Percentiles rank a stretch among this genome's conserved stretches.
Evolutionary conservation across 2,113 vertebrate genomes (phyloP).

Genomic region (Equus quagga): DNA sequence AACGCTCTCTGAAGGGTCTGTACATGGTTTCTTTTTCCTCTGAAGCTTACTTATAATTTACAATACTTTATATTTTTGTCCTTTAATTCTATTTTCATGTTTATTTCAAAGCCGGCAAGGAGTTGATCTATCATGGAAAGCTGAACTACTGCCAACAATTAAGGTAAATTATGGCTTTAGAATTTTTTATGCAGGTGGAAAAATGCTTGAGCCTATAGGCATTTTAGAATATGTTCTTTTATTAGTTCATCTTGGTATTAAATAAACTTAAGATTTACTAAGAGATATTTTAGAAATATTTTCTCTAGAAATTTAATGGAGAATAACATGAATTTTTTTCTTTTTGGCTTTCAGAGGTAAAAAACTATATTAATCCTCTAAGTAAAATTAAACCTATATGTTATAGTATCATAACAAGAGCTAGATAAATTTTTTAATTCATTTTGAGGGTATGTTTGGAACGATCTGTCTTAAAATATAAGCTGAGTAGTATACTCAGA

Average conservation of each 20-base stretch:
- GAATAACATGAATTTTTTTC: background rate
- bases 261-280: slow-evolving; percentile 39
- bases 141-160: slow-evolving; percentile 94
- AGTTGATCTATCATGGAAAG: slow-evolving; percentile 92
- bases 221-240: slow-evolving; percentile 34
- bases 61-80: slow-evolving; percentile 27
- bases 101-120: slow-evolving; percentile 87
- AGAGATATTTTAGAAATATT: background rate
- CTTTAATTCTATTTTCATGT: slow-evolving; percentile 60
- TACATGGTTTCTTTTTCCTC: slow-evolving; percentile 7
- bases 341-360: background rate
- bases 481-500: background rate
- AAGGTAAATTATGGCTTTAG: slow-evolving; percentile 88
- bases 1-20: background rate
- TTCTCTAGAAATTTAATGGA: slow-evolving; percentile 30
- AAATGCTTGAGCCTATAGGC: background rate
- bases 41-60: slow-evolving; percentile 17
- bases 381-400: slow-evolving; percentile 18
- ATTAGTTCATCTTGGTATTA: background rate
- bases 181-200: slow-evolving; percentile 40
- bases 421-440: background rate
- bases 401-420: background rate
- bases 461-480: background rate
- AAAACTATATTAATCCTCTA: background rate
- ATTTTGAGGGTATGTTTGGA: background rate